Evolutionary conservation across 2,113 vertebrate genomes (phyloP), one percentile per base, ranked within the genome.

Genomic region (Solea solea): DNA sequence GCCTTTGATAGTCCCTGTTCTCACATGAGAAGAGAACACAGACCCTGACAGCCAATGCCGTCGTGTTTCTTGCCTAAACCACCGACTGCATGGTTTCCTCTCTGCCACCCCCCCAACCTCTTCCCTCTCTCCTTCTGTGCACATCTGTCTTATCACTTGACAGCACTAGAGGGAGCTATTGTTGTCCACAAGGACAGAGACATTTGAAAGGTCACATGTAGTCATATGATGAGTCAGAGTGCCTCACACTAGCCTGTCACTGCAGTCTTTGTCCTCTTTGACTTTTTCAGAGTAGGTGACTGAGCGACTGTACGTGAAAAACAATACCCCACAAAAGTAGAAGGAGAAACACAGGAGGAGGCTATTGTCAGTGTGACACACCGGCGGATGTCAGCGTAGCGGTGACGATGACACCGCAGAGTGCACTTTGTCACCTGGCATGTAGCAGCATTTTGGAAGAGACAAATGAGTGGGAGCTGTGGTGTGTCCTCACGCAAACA

Each of bases 121-220:
- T 25, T 21, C 10, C n/a, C 13, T 44, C 44, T 16, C 27, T 10
- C 28, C 42, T 28, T 41, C 57, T 55, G 69, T 64, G 34, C 15
- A 25, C 27, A 56, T 42, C 68, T 49, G 54, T 51, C 61, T 40
- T 67, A 40, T 46, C 25, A 16, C 16, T 46, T 49, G 9, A 51
- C 58, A 48, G 12, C 88, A 84, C 82, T 74, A 86, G 89, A 85
- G 78, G 86, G 86, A 62, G 89, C 86, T 72, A 16, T 76, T 70
- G 84, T 66, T 54, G 48, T 49, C 55, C 53, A 11, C 25, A 82
- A 76, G 9, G 42, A 59, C 49, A 68, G 52, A 61, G 62, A 27
- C 39, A 6, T 14, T 10, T 10, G 2, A 13, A 8, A 16, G 54
- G 53, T 69, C 79, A 67, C 51, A 64, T 28, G 21, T 64, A 42